Evolutionary conservation across 2,113 vertebrate species (phyloP).

Genomic region (Empidonax alnorum): DNA sequence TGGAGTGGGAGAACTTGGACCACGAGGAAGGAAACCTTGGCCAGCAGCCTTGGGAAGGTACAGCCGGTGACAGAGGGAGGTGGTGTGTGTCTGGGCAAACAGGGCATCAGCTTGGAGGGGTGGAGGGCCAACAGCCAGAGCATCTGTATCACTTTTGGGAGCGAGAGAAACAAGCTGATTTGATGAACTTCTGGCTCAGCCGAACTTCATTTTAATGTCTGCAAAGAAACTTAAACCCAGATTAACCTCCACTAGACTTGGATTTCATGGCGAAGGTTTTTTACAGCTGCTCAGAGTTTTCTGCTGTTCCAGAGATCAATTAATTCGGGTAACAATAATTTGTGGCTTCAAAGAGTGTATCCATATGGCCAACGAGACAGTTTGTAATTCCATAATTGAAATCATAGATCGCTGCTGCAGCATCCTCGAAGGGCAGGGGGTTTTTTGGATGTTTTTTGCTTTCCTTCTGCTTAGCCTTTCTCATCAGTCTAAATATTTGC

Average conservation of each 20-base stretch:
- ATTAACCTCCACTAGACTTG: neutral
- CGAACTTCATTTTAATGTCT: neutral
- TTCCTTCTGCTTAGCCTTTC: neutral
- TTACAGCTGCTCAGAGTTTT: constrained; percentile 40
- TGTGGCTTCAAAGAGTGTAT: neutral
- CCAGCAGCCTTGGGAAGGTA: neutral
- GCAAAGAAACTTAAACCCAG: neutral
- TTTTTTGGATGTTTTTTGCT: neutral
- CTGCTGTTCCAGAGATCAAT: constrained; percentile 5
- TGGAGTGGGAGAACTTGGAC: neutral
- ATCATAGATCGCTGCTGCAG: neutral
- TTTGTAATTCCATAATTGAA: constrained; percentile 6
- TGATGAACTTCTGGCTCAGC: neutral
- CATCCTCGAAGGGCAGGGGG: neutral
- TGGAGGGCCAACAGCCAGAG: neutral
- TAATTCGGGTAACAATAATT: constrained; percentile 32
- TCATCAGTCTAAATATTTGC: neutral
- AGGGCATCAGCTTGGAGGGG: too few species aligned
- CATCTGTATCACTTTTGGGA: rapidly evolving
- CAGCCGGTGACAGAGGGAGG: rapidly evolving
- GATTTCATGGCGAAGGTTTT: neutral
- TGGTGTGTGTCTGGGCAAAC: rapidly evolving
- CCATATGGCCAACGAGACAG: constrained; percentile 3
- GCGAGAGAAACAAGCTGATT: neutral
- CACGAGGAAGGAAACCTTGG: neutral